Evolutionary conservation across 1,140 invertebrate species (phyloP).

Genomic region (Lepidurus apus): DNA sequence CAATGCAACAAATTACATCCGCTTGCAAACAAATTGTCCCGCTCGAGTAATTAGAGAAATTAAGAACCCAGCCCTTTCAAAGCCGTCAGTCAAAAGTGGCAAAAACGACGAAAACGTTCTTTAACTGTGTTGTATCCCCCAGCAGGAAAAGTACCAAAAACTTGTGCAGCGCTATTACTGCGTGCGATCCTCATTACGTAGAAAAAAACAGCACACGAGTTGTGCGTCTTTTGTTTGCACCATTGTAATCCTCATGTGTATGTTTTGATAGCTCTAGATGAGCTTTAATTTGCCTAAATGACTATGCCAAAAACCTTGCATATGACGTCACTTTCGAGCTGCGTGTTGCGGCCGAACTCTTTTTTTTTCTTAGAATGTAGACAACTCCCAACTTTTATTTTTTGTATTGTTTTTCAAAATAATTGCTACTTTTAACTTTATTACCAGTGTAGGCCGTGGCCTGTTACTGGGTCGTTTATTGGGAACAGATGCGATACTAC

Average conservation of each 20-base stretch:
- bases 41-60: constrained; percentile 22
- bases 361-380: too few species aligned
- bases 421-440: too few species aligned
- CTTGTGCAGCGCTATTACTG: neutral
- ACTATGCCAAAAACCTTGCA: neutral
- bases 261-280: constrained; percentile 19
- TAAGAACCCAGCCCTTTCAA: constrained; percentile 8
- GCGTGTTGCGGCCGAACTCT: too few species aligned
- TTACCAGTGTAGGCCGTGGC: too few species aligned
- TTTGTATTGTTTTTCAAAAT: too few species aligned
- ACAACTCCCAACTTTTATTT: too few species aligned
- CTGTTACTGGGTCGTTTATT: too few species aligned
- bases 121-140: too few species aligned
- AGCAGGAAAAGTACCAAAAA: too few species aligned
- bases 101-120: too few species aligned
- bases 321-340: too few species aligned
- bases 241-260: neutral
- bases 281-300: constrained; percentile 15
- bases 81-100: constrained; percentile 18
- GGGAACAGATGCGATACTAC: too few species aligned
- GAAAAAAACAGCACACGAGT: constrained; percentile 3
- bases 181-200: neutral
- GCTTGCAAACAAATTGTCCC: constrained; percentile 21
- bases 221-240: neutral
- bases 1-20: constrained; percentile 22